Evolutionary conservation across 2,888 invertebrate species (phyloP).

Genomic region (Agriopis aurantiaria): DNA sequence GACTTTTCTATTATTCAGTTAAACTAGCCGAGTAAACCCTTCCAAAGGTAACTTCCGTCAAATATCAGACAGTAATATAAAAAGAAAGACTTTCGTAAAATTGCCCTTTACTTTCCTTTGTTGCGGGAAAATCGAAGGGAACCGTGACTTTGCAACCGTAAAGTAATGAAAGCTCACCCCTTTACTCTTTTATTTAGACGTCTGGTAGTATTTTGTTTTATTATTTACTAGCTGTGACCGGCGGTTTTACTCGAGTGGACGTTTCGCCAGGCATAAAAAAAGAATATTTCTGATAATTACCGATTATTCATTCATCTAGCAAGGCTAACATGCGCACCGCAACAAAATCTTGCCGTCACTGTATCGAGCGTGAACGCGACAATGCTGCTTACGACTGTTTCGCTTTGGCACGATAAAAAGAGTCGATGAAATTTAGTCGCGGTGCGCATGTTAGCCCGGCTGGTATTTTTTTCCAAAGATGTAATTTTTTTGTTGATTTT

Average conservation of each 20-base stretch:
- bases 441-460: too few relatives aligned
- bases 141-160: conserved; percentile 8
- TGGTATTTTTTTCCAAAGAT: too few relatives aligned
- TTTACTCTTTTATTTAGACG: not conserved
- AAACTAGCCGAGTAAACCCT: conserved; percentile 20
- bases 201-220: not conserved
- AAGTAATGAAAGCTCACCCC: conserved; percentile 4
- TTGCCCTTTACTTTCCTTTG: conserved; percentile 15
- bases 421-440: too few relatives aligned
- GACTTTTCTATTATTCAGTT: conserved; percentile 18
- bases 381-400: too few relatives aligned
- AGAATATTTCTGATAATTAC: too few relatives aligned
- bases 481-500: too few relatives aligned
- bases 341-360: too few relatives aligned
- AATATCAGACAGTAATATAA: conserved; percentile 9
- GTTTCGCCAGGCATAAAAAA: not conserved
- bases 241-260: not conserved
- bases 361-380: too few relatives aligned
- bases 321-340: too few relatives aligned
- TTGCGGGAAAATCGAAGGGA: conserved; percentile 12
- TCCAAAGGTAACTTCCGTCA: conserved; percentile 20
- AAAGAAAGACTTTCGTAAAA: conserved; percentile 21
- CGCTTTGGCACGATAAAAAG: too few relatives aligned
- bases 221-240: too few relatives aligned
- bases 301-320: too few relatives aligned